Percentiles rank a stretch among this genome's conserved stretches.
Evolutionary conservation across 1,140 invertebrate species (phyloP).

Genomic region (Leptinotarsa texana): DNA sequence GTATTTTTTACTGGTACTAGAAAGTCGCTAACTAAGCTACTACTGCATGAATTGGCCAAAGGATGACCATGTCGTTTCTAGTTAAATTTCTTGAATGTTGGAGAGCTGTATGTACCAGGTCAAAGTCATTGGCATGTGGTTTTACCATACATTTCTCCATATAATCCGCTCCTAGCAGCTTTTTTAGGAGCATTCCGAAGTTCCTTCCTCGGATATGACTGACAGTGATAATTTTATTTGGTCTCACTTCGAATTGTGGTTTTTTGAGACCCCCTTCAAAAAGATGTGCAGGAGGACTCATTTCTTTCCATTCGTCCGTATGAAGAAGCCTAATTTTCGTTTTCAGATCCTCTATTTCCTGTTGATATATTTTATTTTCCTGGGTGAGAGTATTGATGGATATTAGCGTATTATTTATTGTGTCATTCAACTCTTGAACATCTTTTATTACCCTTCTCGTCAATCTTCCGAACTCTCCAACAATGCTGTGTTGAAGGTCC

Average conservation of each 20-base stretch:
- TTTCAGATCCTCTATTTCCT: background rate
- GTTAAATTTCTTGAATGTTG: background rate
- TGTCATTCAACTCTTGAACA: too few species aligned
- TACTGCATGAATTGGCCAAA: background rate
- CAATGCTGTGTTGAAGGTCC: too few species aligned
- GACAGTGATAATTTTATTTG: background rate
- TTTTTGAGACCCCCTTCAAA: background rate
- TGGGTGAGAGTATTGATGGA: background rate
- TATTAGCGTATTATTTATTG: too few species aligned
- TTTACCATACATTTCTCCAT: slow-evolving; percentile 4
- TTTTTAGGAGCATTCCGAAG: background rate
- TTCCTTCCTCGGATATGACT: background rate
- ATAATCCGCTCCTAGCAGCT: background rate
- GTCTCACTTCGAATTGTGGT: background rate
- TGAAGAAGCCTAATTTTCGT: slow-evolving; percentile 4
- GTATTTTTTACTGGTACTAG: slow-evolving; percentile 4
- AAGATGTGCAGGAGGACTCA: background rate
- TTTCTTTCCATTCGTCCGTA: background rate
- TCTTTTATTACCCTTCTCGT: too few species aligned
- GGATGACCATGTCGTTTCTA: slow-evolving; percentile 12
- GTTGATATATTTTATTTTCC: slow-evolving; percentile 1
- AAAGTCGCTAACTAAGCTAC: background rate
- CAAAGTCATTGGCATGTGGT: slow-evolving; percentile 8
- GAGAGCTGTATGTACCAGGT: slow-evolving; percentile 1
- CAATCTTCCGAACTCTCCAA: too few species aligned